phyloP scores from a whole-genome alignment of 2,888 invertebrate species.

The Proisotoma minuta region DNA sequence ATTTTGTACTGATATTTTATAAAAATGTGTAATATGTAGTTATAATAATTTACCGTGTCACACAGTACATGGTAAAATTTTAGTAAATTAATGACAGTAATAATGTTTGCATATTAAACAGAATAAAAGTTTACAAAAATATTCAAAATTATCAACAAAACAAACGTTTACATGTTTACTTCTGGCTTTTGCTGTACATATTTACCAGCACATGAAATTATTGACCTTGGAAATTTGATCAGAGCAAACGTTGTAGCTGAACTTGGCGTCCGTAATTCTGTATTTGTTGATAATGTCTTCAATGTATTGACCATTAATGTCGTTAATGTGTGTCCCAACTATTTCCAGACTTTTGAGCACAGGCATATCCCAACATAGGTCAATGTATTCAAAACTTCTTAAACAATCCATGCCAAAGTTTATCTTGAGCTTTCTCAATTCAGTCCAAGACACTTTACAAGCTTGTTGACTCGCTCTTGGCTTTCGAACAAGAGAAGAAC shows the following conservation, averaged over 20 bases:
- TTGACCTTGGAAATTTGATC: too few relatives aligned
- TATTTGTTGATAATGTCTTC: constrained; percentile 19
- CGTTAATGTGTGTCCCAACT: constrained; percentile 16
- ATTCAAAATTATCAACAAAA: too few relatives aligned
- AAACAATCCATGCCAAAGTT: constrained; percentile 15
- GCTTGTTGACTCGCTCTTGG: neutral
- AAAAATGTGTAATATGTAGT: too few relatives aligned
- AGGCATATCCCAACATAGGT: constrained; percentile 25
- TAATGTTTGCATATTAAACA: too few relatives aligned
- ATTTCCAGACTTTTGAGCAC: constrained; percentile 15
- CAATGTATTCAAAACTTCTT: constrained; percentile 24
- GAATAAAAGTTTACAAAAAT: too few relatives aligned
- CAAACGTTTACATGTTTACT: too few relatives aligned
- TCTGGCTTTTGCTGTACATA: too few relatives aligned
- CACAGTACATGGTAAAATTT: too few relatives aligned
- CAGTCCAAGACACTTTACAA: constrained; percentile 16
- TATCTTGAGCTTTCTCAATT: constrained; percentile 16
- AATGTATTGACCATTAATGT: constrained; percentile 18
- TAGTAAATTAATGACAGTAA: too few relatives aligned
- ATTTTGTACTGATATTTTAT: too few relatives aligned
- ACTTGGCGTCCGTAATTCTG: constrained; percentile 23
- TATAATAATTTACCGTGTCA: too few relatives aligned
- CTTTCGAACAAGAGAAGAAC: constrained; percentile 9
- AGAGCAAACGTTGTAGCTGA: constrained; percentile 23
- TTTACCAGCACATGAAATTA: too few relatives aligned